Evolutionary conservation across 2,797 vertebrate species (phyloP).

Genomic region (Pseudomugil tenellus): DNA sequence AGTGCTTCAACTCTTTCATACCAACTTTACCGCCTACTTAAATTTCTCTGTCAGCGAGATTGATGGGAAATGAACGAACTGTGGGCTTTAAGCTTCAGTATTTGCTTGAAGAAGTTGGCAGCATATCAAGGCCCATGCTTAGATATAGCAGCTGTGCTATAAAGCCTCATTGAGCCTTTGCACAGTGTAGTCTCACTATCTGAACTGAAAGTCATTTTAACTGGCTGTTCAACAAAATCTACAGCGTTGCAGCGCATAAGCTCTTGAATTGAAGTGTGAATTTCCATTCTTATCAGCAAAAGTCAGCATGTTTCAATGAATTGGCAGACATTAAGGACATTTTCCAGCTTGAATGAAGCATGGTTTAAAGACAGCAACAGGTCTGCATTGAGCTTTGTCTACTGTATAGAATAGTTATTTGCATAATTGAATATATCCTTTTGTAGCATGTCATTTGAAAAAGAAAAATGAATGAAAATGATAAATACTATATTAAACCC

Average conservation of each 20-base stretch:
- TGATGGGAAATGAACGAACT: slow-evolving; percentile 22
- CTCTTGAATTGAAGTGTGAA: slow-evolving; percentile 3
- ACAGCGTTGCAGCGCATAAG: not conserved
- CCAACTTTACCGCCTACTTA: slow-evolving; percentile 32
- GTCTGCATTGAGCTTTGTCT: not conserved
- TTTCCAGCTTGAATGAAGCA: not conserved
- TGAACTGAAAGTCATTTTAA: slow-evolving; percentile 13
- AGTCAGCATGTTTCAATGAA: slow-evolving; percentile 1
- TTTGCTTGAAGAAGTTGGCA: slow-evolving; percentile 27
- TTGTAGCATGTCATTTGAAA: not conserved
- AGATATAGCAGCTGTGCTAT: slow-evolving; percentile 13
- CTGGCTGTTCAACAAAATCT: slow-evolving; percentile 15
- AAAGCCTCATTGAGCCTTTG: slow-evolving; percentile 22
- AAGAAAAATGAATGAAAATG: not conserved
- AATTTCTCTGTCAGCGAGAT: slow-evolving; percentile 38
- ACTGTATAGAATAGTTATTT: not conserved
- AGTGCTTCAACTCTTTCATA: slow-evolving; percentile 36
- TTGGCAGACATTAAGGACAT: slow-evolving; percentile 3
- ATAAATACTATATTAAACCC: not conserved
- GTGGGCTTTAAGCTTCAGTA: slow-evolving; percentile 16
- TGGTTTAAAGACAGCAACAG: not conserved
- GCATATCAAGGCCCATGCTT: slow-evolving; percentile 15
- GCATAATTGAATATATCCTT: not conserved
- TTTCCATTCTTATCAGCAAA: not conserved
- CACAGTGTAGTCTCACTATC: slow-evolving; percentile 1